These are phyloP conservation scores for Erythrocercus mccallii DNA, from an alignment of 2,113 vertebrate genomes.

Conservation along the genomic window DNA sequence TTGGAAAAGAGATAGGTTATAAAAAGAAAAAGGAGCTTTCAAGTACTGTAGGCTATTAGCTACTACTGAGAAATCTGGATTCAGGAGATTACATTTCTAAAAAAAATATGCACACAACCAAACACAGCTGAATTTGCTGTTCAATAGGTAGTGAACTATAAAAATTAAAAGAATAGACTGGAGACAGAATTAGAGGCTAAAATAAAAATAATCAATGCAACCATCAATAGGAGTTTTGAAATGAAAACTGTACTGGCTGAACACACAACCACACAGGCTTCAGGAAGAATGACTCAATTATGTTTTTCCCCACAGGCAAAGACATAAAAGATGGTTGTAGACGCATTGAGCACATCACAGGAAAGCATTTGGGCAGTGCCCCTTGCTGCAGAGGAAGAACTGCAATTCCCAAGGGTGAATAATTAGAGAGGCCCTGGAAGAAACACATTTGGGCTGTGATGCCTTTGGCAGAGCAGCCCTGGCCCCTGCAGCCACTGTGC, in stretches of 20 bases:
- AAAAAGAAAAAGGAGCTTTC: conserved; percentile 52
- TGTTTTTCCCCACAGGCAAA: conserved; percentile 62
- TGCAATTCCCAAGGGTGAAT: not conserved
- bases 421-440: not conserved
- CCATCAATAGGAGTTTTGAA: conserved; percentile 47
- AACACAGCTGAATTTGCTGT: not conserved
- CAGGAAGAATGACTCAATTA: conserved; percentile 67
- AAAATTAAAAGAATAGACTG: conserved; percentile 48
- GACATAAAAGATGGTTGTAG: conserved; percentile 54
- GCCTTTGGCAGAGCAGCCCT: not conserved
- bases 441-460: not conserved
- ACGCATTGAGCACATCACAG: conserved; percentile 38
- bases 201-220: conserved; percentile 68
- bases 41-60: conserved; percentile 21
- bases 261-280: not conserved
- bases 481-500: not conserved
- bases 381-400: conserved; percentile 41
- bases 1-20: conserved; percentile 30
- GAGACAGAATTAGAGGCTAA: conserved; percentile 5
- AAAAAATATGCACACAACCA: conserved; percentile 11
- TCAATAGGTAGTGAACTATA: conserved; percentile 44
- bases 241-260: conserved; percentile 57
- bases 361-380: conserved; percentile 29
- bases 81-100: not conserved
- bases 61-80: conserved; percentile 24